A percentile compares a stretch with the other conserved stretches of the same genome.
These are phyloP conservation scores for Actinia equina DNA, from an alignment of 64 coral and sea anemone species.

Conservation along the genomic window DNA sequence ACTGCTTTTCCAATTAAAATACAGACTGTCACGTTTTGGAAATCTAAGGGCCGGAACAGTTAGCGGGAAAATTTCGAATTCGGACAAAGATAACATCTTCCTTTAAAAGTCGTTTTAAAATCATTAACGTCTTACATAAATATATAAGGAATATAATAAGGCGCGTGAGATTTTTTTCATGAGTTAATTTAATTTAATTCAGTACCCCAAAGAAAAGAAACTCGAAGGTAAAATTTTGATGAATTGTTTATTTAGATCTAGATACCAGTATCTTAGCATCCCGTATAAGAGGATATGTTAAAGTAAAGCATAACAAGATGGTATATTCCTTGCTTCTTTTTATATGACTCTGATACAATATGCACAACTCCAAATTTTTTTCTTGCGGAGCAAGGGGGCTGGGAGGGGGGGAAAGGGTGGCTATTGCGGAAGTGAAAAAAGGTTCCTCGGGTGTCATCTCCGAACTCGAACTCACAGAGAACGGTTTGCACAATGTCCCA, in stretches of 20 bases:
- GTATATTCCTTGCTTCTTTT: not conserved
- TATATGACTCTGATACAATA: not conserved
- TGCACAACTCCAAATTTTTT: not conserved
- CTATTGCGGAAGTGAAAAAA: not conserved
- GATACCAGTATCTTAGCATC: not conserved
- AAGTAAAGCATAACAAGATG: not conserved
- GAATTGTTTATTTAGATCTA: not conserved
- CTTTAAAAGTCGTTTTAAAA: not conserved
- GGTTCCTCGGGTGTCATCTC: not conserved
- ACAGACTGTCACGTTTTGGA: not conserved
- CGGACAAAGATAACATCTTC: not conserved
- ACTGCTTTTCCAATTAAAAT: not conserved
- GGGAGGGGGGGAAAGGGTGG: too few relatives aligned
- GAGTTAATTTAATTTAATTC: not conserved
- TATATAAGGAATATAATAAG: not conserved
- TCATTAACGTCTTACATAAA: not conserved
- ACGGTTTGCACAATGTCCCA: not conserved
- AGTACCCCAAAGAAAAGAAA: not conserved
- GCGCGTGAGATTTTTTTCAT: not conserved
- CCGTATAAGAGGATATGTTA: not conserved
- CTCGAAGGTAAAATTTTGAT: not conserved
- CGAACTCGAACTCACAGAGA: not conserved
- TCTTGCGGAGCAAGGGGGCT: not conserved
- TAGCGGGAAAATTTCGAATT: not conserved
- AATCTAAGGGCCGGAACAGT: not conserved